phyloP scores from a whole-genome alignment of 2,113 vertebrate genomes.

The Cyphomyrus plagiostoma region DNA sequence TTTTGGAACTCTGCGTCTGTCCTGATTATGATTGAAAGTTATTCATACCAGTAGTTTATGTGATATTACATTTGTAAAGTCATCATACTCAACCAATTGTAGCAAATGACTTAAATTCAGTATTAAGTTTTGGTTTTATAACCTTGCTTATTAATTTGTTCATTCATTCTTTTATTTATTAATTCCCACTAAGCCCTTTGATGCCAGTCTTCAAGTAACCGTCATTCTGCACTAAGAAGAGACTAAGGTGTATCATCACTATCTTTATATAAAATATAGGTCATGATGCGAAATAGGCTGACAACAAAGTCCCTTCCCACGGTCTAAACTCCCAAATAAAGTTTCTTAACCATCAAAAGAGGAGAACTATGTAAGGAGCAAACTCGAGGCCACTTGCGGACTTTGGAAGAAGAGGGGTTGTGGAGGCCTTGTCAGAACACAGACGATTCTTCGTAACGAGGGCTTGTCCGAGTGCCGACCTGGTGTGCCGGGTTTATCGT shows the following conservation, averaged over 20 bases:
- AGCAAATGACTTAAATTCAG: neutral
- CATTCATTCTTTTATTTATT: neutral
- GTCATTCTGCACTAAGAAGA: neutral
- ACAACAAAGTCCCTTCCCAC: neutral
- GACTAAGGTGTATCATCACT: neutral
- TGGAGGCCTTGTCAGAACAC: neutral
- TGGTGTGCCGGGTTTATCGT: neutral
- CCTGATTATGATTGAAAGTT: neutral
- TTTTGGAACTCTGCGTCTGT: neutral
- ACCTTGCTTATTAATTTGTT: neutral
- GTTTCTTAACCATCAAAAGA: neutral
- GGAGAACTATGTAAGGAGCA: neutral
- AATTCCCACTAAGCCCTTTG: neutral
- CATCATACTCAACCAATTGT: neutral
- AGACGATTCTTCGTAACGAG: neutral
- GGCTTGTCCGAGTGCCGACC: neutral
- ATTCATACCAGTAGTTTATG: neutral
- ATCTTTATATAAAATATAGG: neutral
- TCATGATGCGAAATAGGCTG: neutral
- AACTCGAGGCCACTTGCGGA: neutral
- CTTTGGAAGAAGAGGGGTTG: neutral
- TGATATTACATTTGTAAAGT: neutral
- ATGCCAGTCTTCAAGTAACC: neutral
- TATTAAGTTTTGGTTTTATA: neutral
- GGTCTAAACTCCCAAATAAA: neutral